Evolutionary conservation across 2,797 vertebrate genomes (phyloP).

Genomic region (Diplodus puntazzo): DNA sequence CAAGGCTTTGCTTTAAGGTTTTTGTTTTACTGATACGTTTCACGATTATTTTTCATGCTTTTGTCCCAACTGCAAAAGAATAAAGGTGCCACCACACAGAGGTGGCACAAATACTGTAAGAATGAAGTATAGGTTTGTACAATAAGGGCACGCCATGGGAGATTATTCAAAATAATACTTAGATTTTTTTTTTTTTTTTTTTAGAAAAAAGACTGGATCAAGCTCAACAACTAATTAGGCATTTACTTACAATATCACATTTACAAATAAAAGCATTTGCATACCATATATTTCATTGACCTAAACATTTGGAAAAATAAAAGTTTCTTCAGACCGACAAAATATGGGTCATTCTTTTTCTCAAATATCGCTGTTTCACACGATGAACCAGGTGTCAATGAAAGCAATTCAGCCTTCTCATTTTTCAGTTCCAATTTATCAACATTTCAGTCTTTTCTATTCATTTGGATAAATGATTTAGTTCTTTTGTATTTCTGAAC

Average conservation of each 20-base stretch:
- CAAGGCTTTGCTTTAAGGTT: slow-evolving; percentile 47
- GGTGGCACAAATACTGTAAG: slow-evolving; percentile 76
- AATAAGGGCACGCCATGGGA: slow-evolving; percentile 75
- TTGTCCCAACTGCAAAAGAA: slow-evolving; percentile 73
- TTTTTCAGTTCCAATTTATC: slow-evolving; percentile 28
- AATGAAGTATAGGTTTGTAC: slow-evolving; percentile 72
- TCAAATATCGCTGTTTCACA: slow-evolving; percentile 39
- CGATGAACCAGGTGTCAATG: slow-evolving; percentile 27
- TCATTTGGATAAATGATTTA: slow-evolving; percentile 2
- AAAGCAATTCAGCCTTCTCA: slow-evolving; percentile 20
- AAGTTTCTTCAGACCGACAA: slow-evolving; percentile 58
- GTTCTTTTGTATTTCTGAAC: slow-evolving; percentile 17
- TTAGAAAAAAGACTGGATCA: slow-evolving; percentile 56
- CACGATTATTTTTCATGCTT: slow-evolving; percentile 79
- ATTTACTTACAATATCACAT: slow-evolving; percentile 75
- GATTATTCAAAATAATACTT: slow-evolving; percentile 72
- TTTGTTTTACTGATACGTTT: slow-evolving; percentile 64
- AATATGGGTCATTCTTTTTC: slow-evolving; percentile 52
- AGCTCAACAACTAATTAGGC: slow-evolving; percentile 76
- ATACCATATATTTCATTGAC: slow-evolving; percentile 72
- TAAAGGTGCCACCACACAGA: slow-evolving; percentile 69
- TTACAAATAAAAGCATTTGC: slow-evolving; percentile 77
- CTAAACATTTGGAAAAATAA: slow-evolving; percentile 72
- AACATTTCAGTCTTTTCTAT: slow-evolving; percentile 33
- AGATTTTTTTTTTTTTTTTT: slow-evolving; percentile 21